A percentile compares a stretch with the other conserved stretches of the same genome.
phyloP scores from a whole-genome alignment of 2,113 vertebrate genomes.

The Rhinopomastus cyanomelas region DNA sequence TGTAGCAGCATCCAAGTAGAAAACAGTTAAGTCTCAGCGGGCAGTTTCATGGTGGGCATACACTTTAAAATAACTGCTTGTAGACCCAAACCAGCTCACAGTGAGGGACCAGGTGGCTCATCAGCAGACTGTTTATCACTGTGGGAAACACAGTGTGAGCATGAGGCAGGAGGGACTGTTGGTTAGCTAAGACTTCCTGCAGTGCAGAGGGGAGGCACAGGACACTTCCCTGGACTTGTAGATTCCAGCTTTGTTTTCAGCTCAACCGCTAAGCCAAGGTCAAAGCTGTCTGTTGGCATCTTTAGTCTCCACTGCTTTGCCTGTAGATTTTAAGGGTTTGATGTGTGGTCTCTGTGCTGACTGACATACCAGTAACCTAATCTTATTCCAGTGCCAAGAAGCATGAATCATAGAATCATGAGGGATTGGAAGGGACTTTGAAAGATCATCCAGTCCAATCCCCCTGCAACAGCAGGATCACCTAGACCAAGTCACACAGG shows the following conservation, averaged over 20 bases:
- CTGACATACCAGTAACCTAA: background rate
- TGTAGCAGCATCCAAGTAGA: background rate
- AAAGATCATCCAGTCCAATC: no score
- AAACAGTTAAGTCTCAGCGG: background rate
- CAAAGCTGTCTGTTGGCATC: background rate
- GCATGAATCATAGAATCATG: no score
- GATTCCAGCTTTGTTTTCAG: background rate
- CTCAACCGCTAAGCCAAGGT: background rate
- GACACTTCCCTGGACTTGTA: background rate
- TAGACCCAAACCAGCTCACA: background rate
- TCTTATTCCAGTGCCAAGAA: background rate
- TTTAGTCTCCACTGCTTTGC: background rate
- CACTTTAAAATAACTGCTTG: background rate
- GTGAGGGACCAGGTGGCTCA: background rate
- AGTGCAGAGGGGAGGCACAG: background rate
- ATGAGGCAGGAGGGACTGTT: background rate
- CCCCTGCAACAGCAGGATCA: no score
- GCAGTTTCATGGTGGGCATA: background rate
- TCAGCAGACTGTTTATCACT: background rate
- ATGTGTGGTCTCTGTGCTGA: background rate
- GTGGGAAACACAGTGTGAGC: rapidly evolving
- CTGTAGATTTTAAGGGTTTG: background rate
- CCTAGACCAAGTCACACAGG: no score
- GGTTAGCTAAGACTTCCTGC: background rate
- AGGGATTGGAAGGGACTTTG: no score